phyloP scores from a whole-genome alignment of 2,113 vertebrate genomes.

The Tragelaphus imberbis region DNA sequence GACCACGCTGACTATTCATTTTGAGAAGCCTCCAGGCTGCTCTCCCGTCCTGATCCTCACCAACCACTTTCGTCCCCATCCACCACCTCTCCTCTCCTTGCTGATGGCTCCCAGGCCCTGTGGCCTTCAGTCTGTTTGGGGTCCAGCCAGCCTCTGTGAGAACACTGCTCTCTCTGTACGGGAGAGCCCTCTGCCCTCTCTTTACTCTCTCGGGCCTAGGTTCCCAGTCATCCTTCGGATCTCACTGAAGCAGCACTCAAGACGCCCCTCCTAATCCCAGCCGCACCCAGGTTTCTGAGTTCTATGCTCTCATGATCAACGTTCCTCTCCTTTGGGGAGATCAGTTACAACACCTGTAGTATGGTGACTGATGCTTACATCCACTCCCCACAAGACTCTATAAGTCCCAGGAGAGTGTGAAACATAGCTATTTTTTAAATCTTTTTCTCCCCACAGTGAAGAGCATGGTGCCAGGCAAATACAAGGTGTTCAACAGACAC shows the following conservation, averaged over 20 bases:
- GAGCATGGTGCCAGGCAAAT: background rate
- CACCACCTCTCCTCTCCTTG: background rate
- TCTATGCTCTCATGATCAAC: background rate
- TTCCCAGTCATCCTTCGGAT: background rate
- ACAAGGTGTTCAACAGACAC: background rate
- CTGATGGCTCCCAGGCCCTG: background rate
- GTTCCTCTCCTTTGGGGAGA: background rate
- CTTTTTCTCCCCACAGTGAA: background rate
- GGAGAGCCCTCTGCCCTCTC: background rate
- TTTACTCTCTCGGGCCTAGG: background rate
- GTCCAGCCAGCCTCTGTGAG: background rate
- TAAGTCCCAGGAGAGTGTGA: background rate
- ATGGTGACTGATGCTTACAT: background rate
- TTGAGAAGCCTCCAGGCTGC: background rate
- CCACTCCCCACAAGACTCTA: background rate
- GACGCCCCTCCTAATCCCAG: background rate
- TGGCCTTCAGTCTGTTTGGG: background rate
- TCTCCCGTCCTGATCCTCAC: background rate
- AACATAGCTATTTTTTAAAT: background rate
- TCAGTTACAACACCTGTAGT: accelerated
- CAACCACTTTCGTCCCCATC: background rate
- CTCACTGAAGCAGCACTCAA: background rate
- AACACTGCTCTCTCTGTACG: background rate
- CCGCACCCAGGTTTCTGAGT: background rate
- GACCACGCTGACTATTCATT: accelerated